Evolutionary conservation across 2,113 vertebrate species (phyloP), one percentile per base, ranked within the genome.

Genomic region (Corydoras sp.): DNA sequence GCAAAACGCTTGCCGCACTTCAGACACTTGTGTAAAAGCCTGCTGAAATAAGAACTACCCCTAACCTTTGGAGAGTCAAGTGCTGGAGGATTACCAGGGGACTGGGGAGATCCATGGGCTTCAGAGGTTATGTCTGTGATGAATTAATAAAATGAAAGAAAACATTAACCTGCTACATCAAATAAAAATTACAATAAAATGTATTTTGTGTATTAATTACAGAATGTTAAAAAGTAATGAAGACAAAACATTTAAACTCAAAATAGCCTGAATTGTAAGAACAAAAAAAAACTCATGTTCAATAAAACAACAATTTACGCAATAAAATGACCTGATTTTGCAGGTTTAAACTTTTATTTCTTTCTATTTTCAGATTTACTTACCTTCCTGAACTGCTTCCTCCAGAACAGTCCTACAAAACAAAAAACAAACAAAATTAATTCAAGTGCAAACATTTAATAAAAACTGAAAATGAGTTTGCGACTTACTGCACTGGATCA

Each of bases 21-120:
- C 9, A 84, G 86, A 83, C 88, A 90, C 64, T 79, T 87, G 70
- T 90, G 84, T 67, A 87, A 83, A 50, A 86, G 79, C 55, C 85
- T 61, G 74, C 73, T 62, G 5, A 72, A 12, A 5, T 69, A 13
- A 51, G 72, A 69, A 6, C 71, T 72, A 60, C 70, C 61, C 60
- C 68, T 72, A 0, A 32, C 10, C 31, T 62, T 72, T 24, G 59
- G 55, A 8, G 55, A 63, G 31, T 63, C 58, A 9, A 29, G 61
- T 48, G 71, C 10, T 12, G 59, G 1, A 11, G 35, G 59, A 65
- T 50, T 62, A 14, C 51, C 29, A 18, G 43, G 13, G 13, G 14
- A 15, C 43, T 72, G 51, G 7, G 58, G 63, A 10, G 64, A 59
- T 3, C 9, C 77, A n/a, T 51, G 60, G 32, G 53, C 54, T 30